phyloP scores from a whole-genome alignment of 2,888 invertebrate genomes.

The Leptopilina syphax region DNA sequence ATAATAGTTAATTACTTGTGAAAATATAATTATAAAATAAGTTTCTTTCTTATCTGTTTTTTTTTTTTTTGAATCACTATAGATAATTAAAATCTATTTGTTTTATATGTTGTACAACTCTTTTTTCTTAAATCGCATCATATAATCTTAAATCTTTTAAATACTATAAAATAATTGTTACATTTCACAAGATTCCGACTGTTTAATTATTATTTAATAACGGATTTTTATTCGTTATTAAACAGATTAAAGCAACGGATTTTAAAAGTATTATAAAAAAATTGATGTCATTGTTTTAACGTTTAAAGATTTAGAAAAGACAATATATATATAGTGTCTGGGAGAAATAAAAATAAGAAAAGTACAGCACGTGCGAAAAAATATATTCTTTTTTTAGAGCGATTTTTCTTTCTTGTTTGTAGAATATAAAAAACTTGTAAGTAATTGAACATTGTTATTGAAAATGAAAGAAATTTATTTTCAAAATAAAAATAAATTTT shows the following conservation, averaged over 20 bases:
- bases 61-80: not conserved
- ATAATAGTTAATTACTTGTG: not conserved
- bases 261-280: not conserved
- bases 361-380: too few species aligned
- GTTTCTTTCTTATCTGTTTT: not conserved
- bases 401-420: too few species aligned
- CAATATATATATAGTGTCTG: too few species aligned
- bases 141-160: not conserved
- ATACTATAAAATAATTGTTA: not conserved
- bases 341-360: too few species aligned
- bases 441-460: too few species aligned
- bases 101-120: not conserved
- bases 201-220: not conserved
- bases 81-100: constrained; percentile 16
- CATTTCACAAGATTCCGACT: not conserved
- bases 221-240: too few species aligned
- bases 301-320: too few species aligned
- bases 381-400: too few species aligned
- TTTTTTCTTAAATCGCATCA: not conserved
- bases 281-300: not conserved
- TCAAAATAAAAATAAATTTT: too few species aligned
- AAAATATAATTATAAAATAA: not conserved
- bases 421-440: too few species aligned
- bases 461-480: too few species aligned
- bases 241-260: not conserved